Conservation (phyloP, 2,113 vertebrate genomes). For the Suncus etruscus region DNA sequence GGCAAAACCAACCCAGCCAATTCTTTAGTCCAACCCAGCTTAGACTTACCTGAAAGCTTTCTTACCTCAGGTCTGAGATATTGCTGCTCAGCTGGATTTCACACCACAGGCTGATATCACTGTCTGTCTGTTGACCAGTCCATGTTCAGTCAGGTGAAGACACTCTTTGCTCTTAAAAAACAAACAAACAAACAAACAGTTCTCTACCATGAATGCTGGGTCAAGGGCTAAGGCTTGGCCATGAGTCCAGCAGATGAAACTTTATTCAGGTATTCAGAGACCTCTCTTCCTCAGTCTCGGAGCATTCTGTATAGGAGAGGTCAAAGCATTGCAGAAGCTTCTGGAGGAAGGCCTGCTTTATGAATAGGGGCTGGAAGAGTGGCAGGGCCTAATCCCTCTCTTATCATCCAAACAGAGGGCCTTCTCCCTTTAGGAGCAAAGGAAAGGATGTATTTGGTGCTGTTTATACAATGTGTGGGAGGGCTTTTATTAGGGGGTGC, state of each 20-base stretch:
- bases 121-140: neutral
- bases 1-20: neutral
- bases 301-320: too few relatives aligned
- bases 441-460: too few relatives aligned
- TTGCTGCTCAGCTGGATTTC: constrained; percentile 19
- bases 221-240: neutral
- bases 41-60: neutral
- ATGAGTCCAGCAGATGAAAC: neutral
- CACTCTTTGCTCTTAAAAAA: neutral
- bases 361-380: neutral
- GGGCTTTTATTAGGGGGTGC: too few relatives aligned
- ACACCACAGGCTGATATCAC: neutral
- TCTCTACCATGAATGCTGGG: neutral
- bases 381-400: neutral
- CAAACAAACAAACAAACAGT: too few relatives aligned
- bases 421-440: too few relatives aligned
- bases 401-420: neutral
- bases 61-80: neutral
- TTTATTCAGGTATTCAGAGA: too few relatives aligned
- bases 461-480: too few relatives aligned
- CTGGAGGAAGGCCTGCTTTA: neutral
- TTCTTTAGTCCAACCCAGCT: neutral
- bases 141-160: neutral
- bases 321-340: rapidly evolving
- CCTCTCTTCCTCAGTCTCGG: too few relatives aligned